Base-by-base conservation (phyloP, 2,797 vertebrate species). In the Delichon dasypus region DNA sequence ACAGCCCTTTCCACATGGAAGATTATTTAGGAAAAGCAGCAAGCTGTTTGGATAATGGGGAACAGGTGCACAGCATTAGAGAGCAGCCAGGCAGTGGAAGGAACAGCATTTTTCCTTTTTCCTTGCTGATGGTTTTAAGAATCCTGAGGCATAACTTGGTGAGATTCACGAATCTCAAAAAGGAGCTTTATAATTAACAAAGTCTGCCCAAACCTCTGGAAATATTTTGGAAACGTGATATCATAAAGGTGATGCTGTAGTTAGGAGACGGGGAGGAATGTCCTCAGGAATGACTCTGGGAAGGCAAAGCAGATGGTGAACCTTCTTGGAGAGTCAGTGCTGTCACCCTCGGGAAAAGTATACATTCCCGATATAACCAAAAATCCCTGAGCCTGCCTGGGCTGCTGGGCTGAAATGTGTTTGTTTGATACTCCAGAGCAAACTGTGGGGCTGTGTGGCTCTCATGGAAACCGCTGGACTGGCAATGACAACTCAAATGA, bases 41-140 rank as follows among this genome's bases (percentile, higher is more conserved):
- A 92, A 71, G 85, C 68, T 89, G 89, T 64, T 86, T 5, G 4
- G 48, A 13, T 90, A 79, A 77, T 82, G 89, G 91, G 94, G 75
- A 92, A 7, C 81, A 88, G 92, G 75, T 93, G 92, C 87, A 47
- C 40, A 34, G 17, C 47, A 8, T 23, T 2, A 73, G 74, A 34
- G 3, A 53, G 78, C 25, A 0, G 36, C 88, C 77, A 54, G 66
- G 48, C 77, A 30, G 58, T 8, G 6, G 1, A 70, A 73, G 81
- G 22, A 87, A 14, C 36, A 32, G 45, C 45, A 8, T 57, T 83
- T 74, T 68, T 55, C 50, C 32, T 42, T 23, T 74, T 68, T 51
- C 50, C 32, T 42, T 23, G 9, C 26, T 74, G 11, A 16, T 11
- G 40, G 13, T 60, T 81, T 30, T 87, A 34, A n/a, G 66, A 71